Evolutionary conservation across 2,797 vertebrate genomes (phyloP).

Genomic region (Halcyon chelicuti): DNA sequence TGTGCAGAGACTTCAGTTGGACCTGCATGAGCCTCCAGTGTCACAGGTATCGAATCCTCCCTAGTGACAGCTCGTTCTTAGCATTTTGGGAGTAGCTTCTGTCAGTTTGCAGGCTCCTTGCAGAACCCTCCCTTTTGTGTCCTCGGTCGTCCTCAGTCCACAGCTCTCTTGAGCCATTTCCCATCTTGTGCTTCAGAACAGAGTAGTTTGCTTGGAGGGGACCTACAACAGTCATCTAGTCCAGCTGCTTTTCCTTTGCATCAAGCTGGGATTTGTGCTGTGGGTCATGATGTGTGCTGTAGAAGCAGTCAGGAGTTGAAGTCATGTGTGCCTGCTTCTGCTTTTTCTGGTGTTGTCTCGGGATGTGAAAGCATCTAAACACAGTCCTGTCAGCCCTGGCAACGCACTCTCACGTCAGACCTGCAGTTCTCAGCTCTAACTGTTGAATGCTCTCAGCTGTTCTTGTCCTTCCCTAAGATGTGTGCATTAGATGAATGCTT

Average conservation of each 20-base stretch:
- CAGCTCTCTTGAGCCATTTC: neutral
- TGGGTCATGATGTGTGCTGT: neutral
- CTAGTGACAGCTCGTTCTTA: neutral
- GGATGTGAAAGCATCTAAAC: neutral
- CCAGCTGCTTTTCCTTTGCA: neutral
- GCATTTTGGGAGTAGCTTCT: neutral
- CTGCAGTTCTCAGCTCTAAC: neutral
- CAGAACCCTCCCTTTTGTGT: neutral
- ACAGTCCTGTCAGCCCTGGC: neutral
- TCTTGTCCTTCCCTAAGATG: neutral
- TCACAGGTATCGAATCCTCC: conserved; percentile 87
- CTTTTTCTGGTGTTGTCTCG: neutral
- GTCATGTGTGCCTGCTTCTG: neutral
- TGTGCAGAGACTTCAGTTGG: conserved; percentile 95
- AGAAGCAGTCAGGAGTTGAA: neutral
- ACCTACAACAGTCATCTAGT: neutral
- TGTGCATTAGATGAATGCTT: neutral
- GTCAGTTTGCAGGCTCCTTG: neutral
- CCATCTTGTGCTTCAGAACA: neutral
- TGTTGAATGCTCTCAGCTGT: neutral
- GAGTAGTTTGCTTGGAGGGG: neutral
- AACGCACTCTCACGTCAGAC: neutral
- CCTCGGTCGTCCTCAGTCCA: neutral
- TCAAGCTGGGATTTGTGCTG: neutral
- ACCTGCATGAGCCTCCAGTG: conserved; percentile 96